These are phyloP conservation scores for Lasius fuliginosus DNA, from an alignment of 2,888 invertebrate genomes.

Conservation along the genomic window DNA sequence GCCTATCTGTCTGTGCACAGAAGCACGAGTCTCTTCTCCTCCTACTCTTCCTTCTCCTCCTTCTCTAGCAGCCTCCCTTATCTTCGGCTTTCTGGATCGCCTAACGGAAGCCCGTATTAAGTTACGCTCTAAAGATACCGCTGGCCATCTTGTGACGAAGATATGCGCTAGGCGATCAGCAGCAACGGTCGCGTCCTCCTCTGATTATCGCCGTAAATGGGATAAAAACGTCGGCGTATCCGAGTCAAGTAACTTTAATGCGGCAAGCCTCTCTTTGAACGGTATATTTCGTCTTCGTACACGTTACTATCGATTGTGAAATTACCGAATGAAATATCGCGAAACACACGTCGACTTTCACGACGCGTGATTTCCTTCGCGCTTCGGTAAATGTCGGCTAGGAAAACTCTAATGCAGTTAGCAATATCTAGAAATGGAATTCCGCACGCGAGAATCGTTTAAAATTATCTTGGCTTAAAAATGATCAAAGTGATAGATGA, in stretches of 20 bases:
- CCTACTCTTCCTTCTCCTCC: not conserved
- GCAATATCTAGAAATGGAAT: constrained; percentile 6
- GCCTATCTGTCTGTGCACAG: constrained; percentile 41
- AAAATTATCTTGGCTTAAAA: not conserved
- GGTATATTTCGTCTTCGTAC: constrained; percentile 37
- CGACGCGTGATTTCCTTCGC: not conserved
- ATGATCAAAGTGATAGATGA: constrained; percentile 2
- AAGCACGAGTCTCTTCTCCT: constrained; percentile 9
- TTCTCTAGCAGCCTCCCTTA: constrained; percentile 1
- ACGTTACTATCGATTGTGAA: constrained; percentile 5
- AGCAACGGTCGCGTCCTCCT: constrained; percentile 30
- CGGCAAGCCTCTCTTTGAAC: constrained; percentile 21
- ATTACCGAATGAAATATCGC: constrained; percentile 6
- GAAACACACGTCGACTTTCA: not conserved
- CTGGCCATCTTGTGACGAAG: constrained; percentile 57
- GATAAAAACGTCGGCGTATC: constrained; percentile 24
- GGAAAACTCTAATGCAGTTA: not conserved
- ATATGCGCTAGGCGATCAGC: constrained; percentile 46
- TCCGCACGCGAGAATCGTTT: constrained; percentile 43
- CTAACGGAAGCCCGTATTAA: constrained; percentile 65
- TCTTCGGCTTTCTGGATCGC: constrained; percentile 53
- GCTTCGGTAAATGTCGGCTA: not conserved
- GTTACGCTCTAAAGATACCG: constrained; percentile 56
- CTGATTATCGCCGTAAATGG: constrained; percentile 25
- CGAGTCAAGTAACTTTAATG: not conserved